A percentile compares a stretch with the other conserved stretches of the same genome.
Conservation (phyloP, 2,888 invertebrate species). For the Parnassius glacialis region DNA sequence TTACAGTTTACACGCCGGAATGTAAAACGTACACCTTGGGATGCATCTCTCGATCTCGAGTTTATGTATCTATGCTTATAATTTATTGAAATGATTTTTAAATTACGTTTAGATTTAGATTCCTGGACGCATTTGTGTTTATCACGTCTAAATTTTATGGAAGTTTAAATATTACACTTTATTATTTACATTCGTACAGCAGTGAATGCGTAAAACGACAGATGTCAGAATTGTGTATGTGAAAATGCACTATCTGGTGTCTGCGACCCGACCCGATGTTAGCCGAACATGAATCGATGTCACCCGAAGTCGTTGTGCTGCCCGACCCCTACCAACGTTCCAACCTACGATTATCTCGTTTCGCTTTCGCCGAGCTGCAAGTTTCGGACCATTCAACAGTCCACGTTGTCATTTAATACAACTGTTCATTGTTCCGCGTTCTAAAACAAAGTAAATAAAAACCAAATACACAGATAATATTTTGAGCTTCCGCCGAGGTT, state of each 20-base stretch:
- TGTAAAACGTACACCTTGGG: no score
- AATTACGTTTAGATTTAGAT: not conserved
- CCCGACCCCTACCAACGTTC: constrained; percentile 45
- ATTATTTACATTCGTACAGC: not conserved
- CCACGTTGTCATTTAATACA: constrained; percentile 49
- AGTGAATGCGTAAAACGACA: not conserved
- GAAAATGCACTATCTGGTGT: constrained; percentile 46
- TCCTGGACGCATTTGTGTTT: constrained; percentile 13
- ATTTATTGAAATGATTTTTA: no score
- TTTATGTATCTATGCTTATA: no score
- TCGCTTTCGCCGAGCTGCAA: constrained; percentile 61
- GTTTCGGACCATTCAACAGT: constrained; percentile 34
- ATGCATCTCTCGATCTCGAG: no score
- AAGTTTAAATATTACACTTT: constrained; percentile 1
- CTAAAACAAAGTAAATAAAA: constrained; percentile 34
- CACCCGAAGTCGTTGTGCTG: constrained; percentile 56
- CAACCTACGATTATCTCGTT: constrained; percentile 42
- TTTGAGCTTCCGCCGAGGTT: constrained; percentile 31
- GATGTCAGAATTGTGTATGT: not conserved
- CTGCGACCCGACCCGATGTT: constrained; percentile 54
- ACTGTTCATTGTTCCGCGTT: constrained; percentile 41
- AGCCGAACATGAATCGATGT: constrained; percentile 72
- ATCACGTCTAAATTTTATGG: not conserved
- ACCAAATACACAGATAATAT: constrained; percentile 34
- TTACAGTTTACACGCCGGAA: no score